Base-by-base conservation (phyloP, 2,888 invertebrate genomes). In the Abscondita cerata region DNA sequence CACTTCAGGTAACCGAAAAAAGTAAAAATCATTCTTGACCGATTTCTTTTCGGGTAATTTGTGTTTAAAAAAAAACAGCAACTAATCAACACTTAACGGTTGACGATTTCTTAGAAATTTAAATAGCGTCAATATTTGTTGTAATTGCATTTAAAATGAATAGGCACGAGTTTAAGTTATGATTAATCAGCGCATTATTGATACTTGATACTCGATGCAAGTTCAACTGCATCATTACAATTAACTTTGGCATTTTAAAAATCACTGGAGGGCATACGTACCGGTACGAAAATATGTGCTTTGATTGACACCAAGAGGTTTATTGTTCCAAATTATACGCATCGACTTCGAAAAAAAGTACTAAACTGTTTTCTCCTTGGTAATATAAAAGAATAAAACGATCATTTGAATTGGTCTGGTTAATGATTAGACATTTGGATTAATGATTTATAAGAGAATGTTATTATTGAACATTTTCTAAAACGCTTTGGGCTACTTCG, bases 381-480 rank as follows among this genome's bases (percentile, higher is more conserved):
- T 16, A 31, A 40, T 16, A 25, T 38, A 47, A 33, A 58, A 57
- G 59, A 68, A 69, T 67, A 67, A 67, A 68, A 65, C 56, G 62
- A 58, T 40, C 63, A 57, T 64, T 65, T 68, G 60, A 68, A 69
- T 67, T 64, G 65, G 61, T 53, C 65, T 47, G 25, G 58, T 61
- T 64, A 67, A 62, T 64, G 57, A 53, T 59, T 53, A 67, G 71
- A 71, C 70, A 68, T 70, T 69, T 68, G 70, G 68, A 71, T 71
- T 71, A 71, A 71, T 70, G 71, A 70, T 71, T 71, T 70, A 70
- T 71, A 67, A 64, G 66, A 65, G 65, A 68, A 56, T 66, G 66
- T 67, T 67, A 70, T 70, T 69, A 71, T 67, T 63, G 67, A 64
- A 65, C 59, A 57, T 54, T 57, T 59, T 64, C 59, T 11, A 61